These are phyloP conservation scores for Sebastes cheni DNA, from an alignment of 2,797 vertebrate genomes.

Conservation along the genomic window DNA sequence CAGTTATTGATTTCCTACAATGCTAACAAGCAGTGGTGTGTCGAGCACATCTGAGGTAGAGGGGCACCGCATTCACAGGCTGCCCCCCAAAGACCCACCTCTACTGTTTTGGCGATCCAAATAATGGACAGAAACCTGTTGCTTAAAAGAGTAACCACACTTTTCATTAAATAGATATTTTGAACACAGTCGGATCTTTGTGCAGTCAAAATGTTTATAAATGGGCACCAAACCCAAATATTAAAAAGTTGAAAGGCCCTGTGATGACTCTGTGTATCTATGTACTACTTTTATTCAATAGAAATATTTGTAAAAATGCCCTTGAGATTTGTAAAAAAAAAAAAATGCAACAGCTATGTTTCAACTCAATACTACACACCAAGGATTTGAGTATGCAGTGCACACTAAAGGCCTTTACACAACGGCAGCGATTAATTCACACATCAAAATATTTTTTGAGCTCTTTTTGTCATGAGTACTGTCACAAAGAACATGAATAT, in stretches of 20 bases:
- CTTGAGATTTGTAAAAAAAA: too few relatives aligned
- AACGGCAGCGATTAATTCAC: too few relatives aligned
- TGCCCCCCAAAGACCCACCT: not conserved
- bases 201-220: not conserved
- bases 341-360: too few relatives aligned
- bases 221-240: not conserved
- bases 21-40: not conserved
- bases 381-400: not conserved
- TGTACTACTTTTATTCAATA: not conserved
- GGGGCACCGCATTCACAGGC: not conserved
- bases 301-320: not conserved
- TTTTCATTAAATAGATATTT: not conserved
- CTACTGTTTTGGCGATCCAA: not conserved
- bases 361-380: not conserved
- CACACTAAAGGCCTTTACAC: not conserved
- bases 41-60: not conserved
- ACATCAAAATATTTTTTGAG: too few relatives aligned
- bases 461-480: too few relatives aligned
- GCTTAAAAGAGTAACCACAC: not conserved
- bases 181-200: too few relatives aligned
- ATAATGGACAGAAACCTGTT: not conserved
- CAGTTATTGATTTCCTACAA: slow-evolving; percentile 26
- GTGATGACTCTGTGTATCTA: not conserved
- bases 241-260: not conserved
- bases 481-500: accelerated